Evolutionary conservation across 2,888 invertebrate genomes (phyloP).

Genomic region (Loripinus fragilis): DNA sequence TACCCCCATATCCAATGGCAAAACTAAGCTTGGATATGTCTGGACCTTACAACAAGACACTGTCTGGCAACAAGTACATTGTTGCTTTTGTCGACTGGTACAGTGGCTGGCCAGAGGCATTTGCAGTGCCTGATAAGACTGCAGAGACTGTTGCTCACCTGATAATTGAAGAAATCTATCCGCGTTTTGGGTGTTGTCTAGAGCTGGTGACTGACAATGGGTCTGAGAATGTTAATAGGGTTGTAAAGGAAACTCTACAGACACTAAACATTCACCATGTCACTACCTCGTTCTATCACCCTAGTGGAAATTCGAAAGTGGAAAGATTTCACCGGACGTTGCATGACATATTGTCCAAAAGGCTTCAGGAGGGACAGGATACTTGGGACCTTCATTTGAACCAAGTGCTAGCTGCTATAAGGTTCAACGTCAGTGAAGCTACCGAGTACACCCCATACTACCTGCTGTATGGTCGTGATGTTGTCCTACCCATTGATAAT

Average conservation of each 20-base stretch:
- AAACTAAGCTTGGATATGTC: slow-evolving; percentile 43
- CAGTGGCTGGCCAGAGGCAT: no score
- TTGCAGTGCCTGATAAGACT: no score
- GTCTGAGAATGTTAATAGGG: no score
- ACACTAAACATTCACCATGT: slow-evolving; percentile 48
- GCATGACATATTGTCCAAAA: slow-evolving; percentile 28
- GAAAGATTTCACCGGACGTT: slow-evolving; percentile 40
- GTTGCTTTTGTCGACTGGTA: no score
- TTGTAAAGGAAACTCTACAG: slow-evolving; percentile 26
- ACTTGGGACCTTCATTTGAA: slow-evolving; percentile 53
- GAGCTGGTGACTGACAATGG: slow-evolving; percentile 41
- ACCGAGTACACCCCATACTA: slow-evolving; percentile 39
- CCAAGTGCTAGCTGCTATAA: slow-evolving; percentile 46
- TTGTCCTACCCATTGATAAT: slow-evolving; percentile 44
- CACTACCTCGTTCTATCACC: slow-evolving; percentile 35
- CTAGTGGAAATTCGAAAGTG: slow-evolving; percentile 22
- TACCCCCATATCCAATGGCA: slow-evolving; percentile 49
- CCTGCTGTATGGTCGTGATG: slow-evolving; percentile 44
- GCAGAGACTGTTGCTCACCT: slow-evolving; percentile 33
- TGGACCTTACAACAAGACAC: slow-evolving; percentile 34
- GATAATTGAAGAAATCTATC: slow-evolving; percentile 24
- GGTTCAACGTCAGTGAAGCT: slow-evolving; percentile 34
- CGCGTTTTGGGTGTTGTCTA: slow-evolving; percentile 17
- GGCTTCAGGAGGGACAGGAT: slow-evolving; percentile 18
- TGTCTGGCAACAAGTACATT: slow-evolving; percentile 45